phyloP scores from a whole-genome alignment of 2,113 vertebrate species.

The Mirza zaza region DNA sequence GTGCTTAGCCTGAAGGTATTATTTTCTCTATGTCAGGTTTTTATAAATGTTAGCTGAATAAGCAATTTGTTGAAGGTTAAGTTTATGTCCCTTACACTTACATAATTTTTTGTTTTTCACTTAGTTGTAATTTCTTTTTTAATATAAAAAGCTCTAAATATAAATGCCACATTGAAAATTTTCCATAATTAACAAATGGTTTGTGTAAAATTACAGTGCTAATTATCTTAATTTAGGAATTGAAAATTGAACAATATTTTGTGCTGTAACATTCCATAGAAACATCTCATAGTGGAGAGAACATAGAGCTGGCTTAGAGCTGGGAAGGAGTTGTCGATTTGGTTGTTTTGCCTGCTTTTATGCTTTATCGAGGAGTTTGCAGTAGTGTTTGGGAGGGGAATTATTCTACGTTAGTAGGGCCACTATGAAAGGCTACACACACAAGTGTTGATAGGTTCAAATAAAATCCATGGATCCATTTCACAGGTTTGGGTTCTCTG shows the following conservation, averaged over 20 bases:
- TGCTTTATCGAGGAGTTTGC: not conserved
- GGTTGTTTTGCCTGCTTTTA: not conserved
- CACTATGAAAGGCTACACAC: not conserved
- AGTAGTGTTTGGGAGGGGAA: not conserved
- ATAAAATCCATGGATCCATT: not conserved
- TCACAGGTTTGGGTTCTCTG: not conserved
- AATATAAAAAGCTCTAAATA: not conserved
- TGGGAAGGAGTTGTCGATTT: not conserved
- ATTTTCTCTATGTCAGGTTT: not conserved
- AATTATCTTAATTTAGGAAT: not conserved
- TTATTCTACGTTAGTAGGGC: not conserved
- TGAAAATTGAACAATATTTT: constrained; percentile 16
- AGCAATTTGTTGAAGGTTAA: not conserved
- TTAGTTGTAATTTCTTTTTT: constrained; percentile 7
- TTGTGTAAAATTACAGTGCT: not conserved
- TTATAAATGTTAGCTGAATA: not conserved
- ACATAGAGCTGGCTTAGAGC: not conserved
- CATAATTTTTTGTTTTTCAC: not conserved
- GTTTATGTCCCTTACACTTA: not conserved
- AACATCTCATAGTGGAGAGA: not conserved
- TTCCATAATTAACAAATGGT: not conserved
- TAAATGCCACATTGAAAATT: not conserved
- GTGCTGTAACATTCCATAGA: not conserved
- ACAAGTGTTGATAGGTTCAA: not conserved
- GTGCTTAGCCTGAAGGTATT: not conserved